Evolutionary conservation across 1,140 invertebrate genomes (phyloP).

Genomic region (Eubasilissa regina): DNA sequence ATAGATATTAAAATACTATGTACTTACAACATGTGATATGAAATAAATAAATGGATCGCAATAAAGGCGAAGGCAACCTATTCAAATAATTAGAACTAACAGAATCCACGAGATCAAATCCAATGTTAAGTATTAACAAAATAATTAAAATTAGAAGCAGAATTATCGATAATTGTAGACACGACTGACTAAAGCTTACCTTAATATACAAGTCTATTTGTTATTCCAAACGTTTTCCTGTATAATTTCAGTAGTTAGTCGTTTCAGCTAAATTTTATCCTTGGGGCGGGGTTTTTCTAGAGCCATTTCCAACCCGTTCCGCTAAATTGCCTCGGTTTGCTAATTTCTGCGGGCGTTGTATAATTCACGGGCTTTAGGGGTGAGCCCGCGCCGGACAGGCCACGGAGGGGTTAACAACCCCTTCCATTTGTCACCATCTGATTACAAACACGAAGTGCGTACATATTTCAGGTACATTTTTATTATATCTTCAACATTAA

Average conservation of each 20-base stretch:
- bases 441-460: constrained; percentile 25
- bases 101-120: too few relatives aligned
- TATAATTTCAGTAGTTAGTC: constrained; percentile 36
- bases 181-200: constrained; percentile 1
- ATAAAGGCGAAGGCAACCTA: too few relatives aligned
- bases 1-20: too few relatives aligned
- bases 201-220: constrained; percentile 19
- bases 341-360: constrained; percentile 47
- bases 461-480: background rate
- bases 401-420: background rate
- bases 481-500: too few relatives aligned
- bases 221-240: constrained; percentile 37
- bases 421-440: constrained; percentile 17
- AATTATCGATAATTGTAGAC: background rate
- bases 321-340: constrained; percentile 50
- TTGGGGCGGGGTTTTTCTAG: constrained; percentile 38
- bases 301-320: constrained; percentile 17
- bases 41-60: too few relatives aligned
- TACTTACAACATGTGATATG: too few relatives aligned
- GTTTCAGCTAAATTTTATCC: constrained; percentile 37
- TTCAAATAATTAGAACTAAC: too few relatives aligned
- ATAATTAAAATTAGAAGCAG: too few relatives aligned
- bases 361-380: constrained; percentile 2
- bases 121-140: too few relatives aligned
- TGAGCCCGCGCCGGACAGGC: background rate